Percentiles rank a stretch among this genome's conserved stretches.
These are phyloP conservation scores for Sebastes oblongus DNA, from an alignment of 2,797 vertebrate genomes.

Conservation along the genomic window DNA sequence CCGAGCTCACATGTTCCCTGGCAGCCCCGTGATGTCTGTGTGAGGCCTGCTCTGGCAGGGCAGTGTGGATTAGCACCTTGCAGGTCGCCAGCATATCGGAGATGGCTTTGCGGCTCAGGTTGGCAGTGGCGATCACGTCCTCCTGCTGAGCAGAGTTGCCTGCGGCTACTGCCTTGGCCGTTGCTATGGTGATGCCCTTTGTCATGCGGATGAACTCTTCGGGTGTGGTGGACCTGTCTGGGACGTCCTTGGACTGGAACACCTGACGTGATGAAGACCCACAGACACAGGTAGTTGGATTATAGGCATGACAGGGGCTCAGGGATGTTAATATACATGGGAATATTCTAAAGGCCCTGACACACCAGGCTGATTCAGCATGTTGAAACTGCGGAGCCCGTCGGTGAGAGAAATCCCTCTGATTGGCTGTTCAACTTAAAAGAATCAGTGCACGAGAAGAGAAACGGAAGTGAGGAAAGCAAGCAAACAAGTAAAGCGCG, in stretches of 20 bases:
- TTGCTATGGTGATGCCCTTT: slow-evolving; percentile 98
- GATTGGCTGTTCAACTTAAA: too few species aligned
- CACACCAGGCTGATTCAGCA: too few species aligned
- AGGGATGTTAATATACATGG: background rate
- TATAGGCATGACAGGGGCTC: background rate
- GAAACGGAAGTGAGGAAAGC: too few species aligned
- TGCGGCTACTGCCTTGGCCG: slow-evolving; percentile 96
- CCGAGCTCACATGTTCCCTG: slow-evolving; percentile 46
- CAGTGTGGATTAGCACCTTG: slow-evolving; percentile 87
- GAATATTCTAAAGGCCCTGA: background rate
- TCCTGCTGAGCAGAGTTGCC: slow-evolving; percentile 98
- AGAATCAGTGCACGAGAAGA: too few species aligned
- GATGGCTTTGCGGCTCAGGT: slow-evolving; percentile 97
- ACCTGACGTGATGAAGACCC: slow-evolving; percentile 79
- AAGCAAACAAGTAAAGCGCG: too few species aligned
- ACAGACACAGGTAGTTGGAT: slow-evolving; percentile 22
- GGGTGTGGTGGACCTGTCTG: slow-evolving; percentile 91
- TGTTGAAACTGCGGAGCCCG: too few species aligned
- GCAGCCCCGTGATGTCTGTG: slow-evolving; percentile 46
- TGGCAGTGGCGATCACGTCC: slow-evolving; percentile 96
- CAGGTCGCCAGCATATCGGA: slow-evolving; percentile 95
- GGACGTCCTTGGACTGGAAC: slow-evolving; percentile 92
- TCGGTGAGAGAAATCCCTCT: too few species aligned
- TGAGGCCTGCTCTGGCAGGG: slow-evolving; percentile 50
- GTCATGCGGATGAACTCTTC: slow-evolving; percentile 99